phyloP scores from a whole-genome alignment of 2,113 vertebrate genomes.

The Porphyrio hochstetteri region DNA sequence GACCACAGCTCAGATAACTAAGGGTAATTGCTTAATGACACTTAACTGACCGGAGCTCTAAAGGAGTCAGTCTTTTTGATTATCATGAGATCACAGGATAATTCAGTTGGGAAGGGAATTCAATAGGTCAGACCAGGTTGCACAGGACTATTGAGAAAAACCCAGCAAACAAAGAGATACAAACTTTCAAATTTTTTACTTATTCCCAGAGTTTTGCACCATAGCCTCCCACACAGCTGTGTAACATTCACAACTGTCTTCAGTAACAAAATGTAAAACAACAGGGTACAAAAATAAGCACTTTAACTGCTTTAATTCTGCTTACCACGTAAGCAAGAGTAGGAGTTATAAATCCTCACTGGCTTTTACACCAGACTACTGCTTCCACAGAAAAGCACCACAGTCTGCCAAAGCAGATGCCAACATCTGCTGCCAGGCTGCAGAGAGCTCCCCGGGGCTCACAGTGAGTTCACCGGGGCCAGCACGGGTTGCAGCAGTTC shows the following conservation, averaged over 20 bases:
- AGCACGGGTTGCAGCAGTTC: neutral
- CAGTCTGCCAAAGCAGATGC: neutral
- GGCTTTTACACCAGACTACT: neutral
- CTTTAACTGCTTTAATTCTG: neutral
- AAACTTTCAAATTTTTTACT: constrained; percentile 11
- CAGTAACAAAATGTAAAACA: constrained; percentile 3
- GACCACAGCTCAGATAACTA: neutral
- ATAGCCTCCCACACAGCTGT: neutral
- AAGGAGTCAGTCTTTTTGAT: neutral
- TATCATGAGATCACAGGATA: neutral
- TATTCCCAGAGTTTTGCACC: neutral
- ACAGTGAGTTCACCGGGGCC: rapidly evolving
- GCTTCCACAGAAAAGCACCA: neutral
- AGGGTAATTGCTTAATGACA: neutral
- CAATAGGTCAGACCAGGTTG: neutral
- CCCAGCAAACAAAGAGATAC: neutral
- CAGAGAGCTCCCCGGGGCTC: neutral
- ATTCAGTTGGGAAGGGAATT: neutral
- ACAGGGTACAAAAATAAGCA: neutral
- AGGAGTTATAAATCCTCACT: neutral
- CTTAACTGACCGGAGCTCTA: neutral
- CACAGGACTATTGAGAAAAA: neutral
- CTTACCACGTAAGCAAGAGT: neutral
- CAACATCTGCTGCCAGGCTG: neutral
- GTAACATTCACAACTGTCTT: neutral